Percentiles rank a stretch among this genome's conserved stretches.
Evolutionary conservation across 2,888 invertebrate species (phyloP).

Genomic region (Himalopsyche anomala): DNA sequence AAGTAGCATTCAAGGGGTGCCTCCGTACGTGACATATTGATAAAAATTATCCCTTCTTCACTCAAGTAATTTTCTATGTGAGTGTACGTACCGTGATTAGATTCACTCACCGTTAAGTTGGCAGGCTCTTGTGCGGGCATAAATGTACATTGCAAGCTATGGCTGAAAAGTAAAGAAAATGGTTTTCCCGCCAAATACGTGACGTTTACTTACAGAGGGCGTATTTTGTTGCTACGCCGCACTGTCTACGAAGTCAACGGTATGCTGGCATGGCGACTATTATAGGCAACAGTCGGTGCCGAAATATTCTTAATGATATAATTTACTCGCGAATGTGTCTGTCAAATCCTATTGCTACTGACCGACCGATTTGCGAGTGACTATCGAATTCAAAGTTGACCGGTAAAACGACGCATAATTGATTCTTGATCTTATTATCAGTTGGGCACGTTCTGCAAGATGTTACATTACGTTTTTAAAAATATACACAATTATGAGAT

Average conservation of each 20-base stretch:
- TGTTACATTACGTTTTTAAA: too few species aligned
- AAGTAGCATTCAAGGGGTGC: too few species aligned
- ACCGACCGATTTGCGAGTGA: too few species aligned
- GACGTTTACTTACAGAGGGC: neutral
- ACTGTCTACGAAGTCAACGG: neutral
- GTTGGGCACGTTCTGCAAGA: too few species aligned
- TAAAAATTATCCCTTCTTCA: neutral
- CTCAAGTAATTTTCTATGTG: constrained; percentile 1
- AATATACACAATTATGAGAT: too few species aligned
- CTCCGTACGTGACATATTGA: neutral
- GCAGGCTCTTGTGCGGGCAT: constrained; percentile 3
- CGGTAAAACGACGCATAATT: too few species aligned
- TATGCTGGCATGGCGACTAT: neutral
- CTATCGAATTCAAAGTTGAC: too few species aligned
- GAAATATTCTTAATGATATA: too few species aligned
- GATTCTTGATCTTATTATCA: too few species aligned
- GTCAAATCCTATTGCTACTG: too few species aligned
- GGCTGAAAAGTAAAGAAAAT: constrained; percentile 1
- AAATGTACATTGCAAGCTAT: neutral
- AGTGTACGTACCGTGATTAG: constrained; percentile 11
- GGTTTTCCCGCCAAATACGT: constrained; percentile 34
- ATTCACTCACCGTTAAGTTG: constrained; percentile 17
- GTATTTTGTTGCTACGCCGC: constrained; percentile 13
- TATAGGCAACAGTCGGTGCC: too few species aligned
- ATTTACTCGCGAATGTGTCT: too few species aligned